Evolutionary conservation across 2,888 invertebrate genomes (phyloP).

Genomic region (Phaedon cochleariae): DNA sequence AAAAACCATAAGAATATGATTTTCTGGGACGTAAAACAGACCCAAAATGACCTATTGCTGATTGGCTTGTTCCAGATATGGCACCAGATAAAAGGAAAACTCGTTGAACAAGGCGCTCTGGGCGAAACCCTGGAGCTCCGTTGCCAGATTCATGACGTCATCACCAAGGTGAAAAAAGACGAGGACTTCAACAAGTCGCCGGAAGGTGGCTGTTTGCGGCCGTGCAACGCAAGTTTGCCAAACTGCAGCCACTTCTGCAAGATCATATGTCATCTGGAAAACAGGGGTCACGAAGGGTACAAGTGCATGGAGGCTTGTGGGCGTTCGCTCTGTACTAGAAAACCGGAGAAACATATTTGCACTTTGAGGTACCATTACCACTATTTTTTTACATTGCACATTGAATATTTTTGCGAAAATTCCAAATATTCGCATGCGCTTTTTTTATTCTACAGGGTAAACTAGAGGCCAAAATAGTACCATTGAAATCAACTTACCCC

Average conservation of each 20-base stretch:
- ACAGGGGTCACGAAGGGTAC: constrained; percentile 64
- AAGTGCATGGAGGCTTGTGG: constrained; percentile 64
- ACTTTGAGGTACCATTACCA: no score
- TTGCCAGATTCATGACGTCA: constrained; percentile 64
- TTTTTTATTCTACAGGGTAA: no score
- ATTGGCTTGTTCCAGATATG: constrained; percentile 65
- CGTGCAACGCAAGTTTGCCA: not conserved
- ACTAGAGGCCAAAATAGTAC: no score
- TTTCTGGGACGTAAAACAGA: no score
- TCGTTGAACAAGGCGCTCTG: constrained; percentile 65
- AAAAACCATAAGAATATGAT: no score
- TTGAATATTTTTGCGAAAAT: no score
- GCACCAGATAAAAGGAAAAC: constrained; percentile 64
- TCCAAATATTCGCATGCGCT: no score
- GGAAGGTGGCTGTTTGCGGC: constrained; percentile 69
- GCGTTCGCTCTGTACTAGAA: not conserved
- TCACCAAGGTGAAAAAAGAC: constrained; percentile 46
- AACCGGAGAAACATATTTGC: constrained; percentile 64
- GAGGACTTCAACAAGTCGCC: constrained; percentile 26
- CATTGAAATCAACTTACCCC: no score
- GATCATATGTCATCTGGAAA: constrained; percentile 68
- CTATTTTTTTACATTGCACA: no score
- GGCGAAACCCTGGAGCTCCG: constrained; percentile 64
- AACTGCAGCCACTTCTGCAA: constrained; percentile 72
- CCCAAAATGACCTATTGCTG: no score